phyloP scores from a whole-genome alignment of 1,140 invertebrate species.

The Magallana gigas region DNA sequence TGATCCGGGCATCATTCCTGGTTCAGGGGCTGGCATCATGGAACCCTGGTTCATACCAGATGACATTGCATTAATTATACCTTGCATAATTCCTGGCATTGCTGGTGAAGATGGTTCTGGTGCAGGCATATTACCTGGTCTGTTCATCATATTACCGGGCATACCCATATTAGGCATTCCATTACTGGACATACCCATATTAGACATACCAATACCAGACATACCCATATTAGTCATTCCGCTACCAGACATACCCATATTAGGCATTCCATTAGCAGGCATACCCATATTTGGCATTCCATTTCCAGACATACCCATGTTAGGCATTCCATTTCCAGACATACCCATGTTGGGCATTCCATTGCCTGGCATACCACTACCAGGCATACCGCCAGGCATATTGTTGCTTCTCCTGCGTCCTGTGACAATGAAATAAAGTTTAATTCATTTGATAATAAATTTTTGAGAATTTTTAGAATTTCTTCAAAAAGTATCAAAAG shows the following conservation, averaged over 20 bases:
- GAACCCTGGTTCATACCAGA: background rate
- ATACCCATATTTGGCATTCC: background rate
- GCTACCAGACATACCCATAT: background rate
- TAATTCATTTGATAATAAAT: background rate
- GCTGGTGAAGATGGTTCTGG: background rate
- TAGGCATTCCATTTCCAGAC: background rate
- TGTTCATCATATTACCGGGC: background rate
- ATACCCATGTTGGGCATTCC: background rate
- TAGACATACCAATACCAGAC: background rate
- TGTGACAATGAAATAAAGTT: background rate
- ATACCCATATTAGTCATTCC: background rate
- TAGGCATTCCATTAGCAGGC: background rate
- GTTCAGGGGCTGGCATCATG: background rate
- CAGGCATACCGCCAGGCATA: background rate
- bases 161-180: background rate
- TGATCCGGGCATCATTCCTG: background rate
- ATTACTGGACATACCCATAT: background rate
- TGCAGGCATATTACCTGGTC: background rate
- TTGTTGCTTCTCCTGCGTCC: background rate
- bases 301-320: background rate
- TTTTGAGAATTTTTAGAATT: too few species aligned
- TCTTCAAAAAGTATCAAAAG: too few species aligned
- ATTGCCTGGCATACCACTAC: conserved; percentile 21
- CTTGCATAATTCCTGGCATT: background rate
- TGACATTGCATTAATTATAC: background rate